These are phyloP conservation scores for Otolemur garnettii DNA, from an alignment of 2,113 vertebrate species.

Conservation along the genomic window DNA sequence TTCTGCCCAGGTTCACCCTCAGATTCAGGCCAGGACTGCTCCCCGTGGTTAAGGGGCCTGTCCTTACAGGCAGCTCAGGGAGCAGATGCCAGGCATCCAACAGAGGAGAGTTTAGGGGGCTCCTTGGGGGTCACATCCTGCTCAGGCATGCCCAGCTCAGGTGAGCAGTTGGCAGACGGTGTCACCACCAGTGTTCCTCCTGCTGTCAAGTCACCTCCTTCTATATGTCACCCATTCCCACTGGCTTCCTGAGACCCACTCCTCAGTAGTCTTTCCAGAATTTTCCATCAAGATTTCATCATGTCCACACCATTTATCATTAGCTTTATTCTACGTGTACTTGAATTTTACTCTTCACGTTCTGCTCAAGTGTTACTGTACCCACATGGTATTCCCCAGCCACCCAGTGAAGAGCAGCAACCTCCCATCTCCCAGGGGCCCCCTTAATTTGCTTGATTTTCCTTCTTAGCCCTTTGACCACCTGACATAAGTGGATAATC, in stretches of 20 bases:
- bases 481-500: neutral
- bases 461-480: neutral
- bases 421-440: neutral
- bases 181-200: neutral
- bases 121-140: rapidly evolving
- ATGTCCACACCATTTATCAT: neutral
- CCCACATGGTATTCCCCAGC: neutral
- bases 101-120: neutral
- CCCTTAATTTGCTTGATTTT: neutral
- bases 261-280: neutral
- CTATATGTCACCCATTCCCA: neutral
- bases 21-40: neutral
- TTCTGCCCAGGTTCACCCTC: neutral
- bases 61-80: neutral
- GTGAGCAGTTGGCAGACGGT: neutral
- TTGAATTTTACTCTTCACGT: neutral
- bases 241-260: neutral
- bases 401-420: neutral
- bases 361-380: neutral
- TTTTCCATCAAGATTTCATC: neutral
- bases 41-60: neutral
- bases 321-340: neutral
- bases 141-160: neutral
- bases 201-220: neutral
- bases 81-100: neutral